Evolutionary conservation across 35 echinoderm and acorn worm genomes (phyloP).

Genomic region (Acanthaster planci): DNA sequence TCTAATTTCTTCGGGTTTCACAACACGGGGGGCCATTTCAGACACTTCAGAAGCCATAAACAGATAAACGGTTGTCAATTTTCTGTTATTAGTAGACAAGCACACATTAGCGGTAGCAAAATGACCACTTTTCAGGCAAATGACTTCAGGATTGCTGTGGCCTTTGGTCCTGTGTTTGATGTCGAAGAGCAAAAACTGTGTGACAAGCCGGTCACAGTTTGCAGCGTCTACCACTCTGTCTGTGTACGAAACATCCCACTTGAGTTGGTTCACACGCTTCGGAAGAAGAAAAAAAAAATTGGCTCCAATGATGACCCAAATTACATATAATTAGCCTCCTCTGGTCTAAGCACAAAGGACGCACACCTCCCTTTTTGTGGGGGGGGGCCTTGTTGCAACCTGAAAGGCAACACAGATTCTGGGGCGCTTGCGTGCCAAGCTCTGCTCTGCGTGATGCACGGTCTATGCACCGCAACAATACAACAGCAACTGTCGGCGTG

Average conservation of each 20-base stretch:
- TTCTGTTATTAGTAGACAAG: neutral
- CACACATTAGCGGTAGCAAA: neutral
- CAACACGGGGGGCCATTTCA: no score
- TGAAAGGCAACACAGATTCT: neutral
- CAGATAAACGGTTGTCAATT: neutral
- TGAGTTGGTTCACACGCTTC: neutral
- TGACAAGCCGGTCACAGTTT: no score
- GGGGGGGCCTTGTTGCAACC: neutral
- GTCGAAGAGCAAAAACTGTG: no score
- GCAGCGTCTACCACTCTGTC: no score
- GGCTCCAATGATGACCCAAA: neutral
- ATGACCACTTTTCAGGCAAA: constrained; percentile 8
- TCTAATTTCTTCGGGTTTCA: no score
- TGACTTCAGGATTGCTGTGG: neutral
- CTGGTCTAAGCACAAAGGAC: neutral
- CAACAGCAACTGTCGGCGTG: neutral
- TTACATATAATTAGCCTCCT: constrained; percentile 10
- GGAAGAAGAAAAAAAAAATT: neutral
- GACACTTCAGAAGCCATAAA: constrained; percentile 15
- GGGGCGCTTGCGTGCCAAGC: neutral
- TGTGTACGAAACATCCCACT: no score
- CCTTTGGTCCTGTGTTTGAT: neutral
- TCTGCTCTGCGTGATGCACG: neutral
- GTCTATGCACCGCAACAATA: neutral
- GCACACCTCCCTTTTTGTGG: neutral